A percentile compares a stretch with the other conserved stretches of the same genome.
These are phyloP conservation scores for Gymnodraco acuticeps DNA, from an alignment of 2,797 vertebrate genomes.

Conservation along the genomic window DNA sequence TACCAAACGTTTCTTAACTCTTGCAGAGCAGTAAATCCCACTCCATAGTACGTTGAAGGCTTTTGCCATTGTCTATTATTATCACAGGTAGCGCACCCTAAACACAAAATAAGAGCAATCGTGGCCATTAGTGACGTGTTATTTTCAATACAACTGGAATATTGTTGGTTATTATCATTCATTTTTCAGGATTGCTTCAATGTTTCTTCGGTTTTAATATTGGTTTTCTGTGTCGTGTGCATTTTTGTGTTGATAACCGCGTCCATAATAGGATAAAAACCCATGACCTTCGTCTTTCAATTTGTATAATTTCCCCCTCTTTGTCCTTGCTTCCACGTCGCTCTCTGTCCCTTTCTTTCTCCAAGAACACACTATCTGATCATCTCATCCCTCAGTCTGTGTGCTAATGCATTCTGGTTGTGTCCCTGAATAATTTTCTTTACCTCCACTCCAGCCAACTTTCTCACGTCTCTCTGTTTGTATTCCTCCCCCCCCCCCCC, in stretches of 20 bases:
- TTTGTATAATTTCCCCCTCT: slow-evolving; percentile 14
- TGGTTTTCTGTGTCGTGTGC: neutral
- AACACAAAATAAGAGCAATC: neutral
- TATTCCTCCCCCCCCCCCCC: slow-evolving; percentile 25
- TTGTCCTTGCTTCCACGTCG: neutral
- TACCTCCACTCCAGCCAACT: slow-evolving; percentile 20
- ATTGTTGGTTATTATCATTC: too few species aligned
- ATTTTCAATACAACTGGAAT: too few species aligned
- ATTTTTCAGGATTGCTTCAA: too few species aligned
- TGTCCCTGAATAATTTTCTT: slow-evolving; percentile 56
- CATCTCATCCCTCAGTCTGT: slow-evolving; percentile 33
- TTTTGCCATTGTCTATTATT: neutral
- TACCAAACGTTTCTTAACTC: fast-evolving
- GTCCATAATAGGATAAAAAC: slow-evolving; percentile 11
- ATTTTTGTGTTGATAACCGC: neutral
- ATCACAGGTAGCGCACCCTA: neutral
- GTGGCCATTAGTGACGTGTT: neutral
- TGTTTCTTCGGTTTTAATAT: neutral
- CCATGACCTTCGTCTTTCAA: slow-evolving; percentile 37
- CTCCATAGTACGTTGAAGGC: neutral
- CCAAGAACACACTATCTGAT: slow-evolving; percentile 20
- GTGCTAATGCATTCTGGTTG: slow-evolving; percentile 57
- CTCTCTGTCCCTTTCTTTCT: slow-evolving; percentile 1
- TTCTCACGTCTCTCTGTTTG: slow-evolving; percentile 43
- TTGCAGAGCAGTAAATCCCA: too few species aligned